Conservation (phyloP, 2,113 vertebrate genomes). For the Sylvilagus bachmani region DNA sequence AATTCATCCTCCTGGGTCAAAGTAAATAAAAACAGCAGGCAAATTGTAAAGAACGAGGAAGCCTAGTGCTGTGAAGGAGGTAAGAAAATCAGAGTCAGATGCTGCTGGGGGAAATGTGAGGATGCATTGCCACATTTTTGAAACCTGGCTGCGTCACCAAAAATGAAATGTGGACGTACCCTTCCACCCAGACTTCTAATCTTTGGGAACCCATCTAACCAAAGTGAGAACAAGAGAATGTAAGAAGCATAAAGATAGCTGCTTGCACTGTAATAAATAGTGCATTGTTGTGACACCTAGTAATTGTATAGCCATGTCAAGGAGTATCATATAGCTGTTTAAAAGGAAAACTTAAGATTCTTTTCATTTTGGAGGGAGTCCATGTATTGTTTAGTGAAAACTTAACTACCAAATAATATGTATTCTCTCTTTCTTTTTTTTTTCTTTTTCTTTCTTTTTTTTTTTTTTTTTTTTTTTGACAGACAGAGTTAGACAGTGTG, state of each 20-base stretch:
- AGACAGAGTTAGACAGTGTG: too few species aligned
- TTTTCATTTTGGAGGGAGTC: not conserved
- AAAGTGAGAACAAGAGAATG: not conserved
- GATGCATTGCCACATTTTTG: not conserved
- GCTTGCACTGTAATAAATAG: not conserved
- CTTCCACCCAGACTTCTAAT: not conserved
- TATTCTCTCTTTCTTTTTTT: not conserved
- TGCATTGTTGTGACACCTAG: not conserved
- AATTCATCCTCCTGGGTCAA: not conserved
- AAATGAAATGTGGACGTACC: not conserved
- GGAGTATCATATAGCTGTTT: not conserved
- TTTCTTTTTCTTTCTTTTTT: not conserved
- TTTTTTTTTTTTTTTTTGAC: too few species aligned
- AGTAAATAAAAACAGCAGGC: not conserved
- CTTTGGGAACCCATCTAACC: not conserved
- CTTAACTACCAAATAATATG: not conserved
- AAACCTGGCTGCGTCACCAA: not conserved
- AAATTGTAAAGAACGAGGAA: slow-evolving; percentile 31
- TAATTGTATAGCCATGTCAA: not conserved
- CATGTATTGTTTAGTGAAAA: slow-evolving; percentile 35
- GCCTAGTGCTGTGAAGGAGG: not conserved
- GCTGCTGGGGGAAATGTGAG: not conserved
- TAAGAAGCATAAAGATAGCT: not conserved
- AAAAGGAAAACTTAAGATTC: slow-evolving; percentile 36
- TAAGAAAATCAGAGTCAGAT: not conserved